Evolutionary conservation across 2,113 vertebrate genomes (phyloP).

Genomic region (Trematomus loennbergii): DNA sequence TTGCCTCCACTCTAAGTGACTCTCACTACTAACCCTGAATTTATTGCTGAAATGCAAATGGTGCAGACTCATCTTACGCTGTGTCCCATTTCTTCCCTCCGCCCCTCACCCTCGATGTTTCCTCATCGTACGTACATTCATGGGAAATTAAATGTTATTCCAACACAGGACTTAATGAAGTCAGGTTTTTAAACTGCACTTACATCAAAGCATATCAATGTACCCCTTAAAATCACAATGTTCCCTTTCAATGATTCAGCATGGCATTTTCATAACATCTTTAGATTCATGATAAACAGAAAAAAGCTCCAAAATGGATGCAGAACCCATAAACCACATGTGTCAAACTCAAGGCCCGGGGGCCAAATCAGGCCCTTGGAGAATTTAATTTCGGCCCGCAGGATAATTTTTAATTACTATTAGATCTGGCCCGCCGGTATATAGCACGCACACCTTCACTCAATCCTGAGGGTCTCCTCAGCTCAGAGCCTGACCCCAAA

Average conservation of each 20-base stretch:
- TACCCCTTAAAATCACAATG: not conserved
- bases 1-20: constrained; percentile 32
- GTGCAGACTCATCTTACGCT: constrained; percentile 21
- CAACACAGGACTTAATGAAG: not conserved
- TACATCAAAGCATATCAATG: not conserved
- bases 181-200: constrained; percentile 4
- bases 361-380: too few species aligned
- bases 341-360: too few species aligned
- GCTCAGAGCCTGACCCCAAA: too few species aligned
- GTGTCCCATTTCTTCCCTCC: constrained; percentile 35
- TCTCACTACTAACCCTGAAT: constrained; percentile 11
- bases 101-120: constrained; percentile 6
- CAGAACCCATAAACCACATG: too few species aligned
- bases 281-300: too few species aligned
- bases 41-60: constrained; percentile 54
- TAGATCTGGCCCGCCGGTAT: too few species aligned
- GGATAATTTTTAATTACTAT: too few species aligned
- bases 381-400: too few species aligned
- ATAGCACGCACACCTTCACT: too few species aligned
- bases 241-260: not conserved
- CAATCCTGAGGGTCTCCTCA: too few species aligned
- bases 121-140: constrained; percentile 19
- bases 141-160: constrained; percentile 31
- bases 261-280: too few species aligned
- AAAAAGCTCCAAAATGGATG: too few species aligned